Conservation (phyloP, 92 coral and sea anemone genomes). For the Epizoanthus ramosus region DNA sequence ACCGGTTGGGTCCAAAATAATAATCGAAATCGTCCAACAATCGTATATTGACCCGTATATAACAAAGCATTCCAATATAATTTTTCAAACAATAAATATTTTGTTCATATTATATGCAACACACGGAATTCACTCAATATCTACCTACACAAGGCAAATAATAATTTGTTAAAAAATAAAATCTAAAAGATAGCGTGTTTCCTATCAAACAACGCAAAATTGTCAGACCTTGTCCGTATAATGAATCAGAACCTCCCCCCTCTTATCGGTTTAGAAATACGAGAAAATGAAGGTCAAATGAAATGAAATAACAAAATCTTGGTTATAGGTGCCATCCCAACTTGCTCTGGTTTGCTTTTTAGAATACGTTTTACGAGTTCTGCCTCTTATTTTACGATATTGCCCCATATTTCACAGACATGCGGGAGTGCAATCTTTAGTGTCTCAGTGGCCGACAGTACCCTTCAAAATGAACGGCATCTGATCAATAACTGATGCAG, state of each 20-base stretch:
- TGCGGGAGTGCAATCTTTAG: no score
- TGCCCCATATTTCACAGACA: no score
- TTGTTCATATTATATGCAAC: not conserved
- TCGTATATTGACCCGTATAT: conserved; percentile 1
- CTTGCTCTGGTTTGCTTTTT: no score
- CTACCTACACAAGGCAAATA: not conserved
- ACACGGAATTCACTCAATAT: conserved; percentile 34
- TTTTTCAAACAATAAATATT: conserved; percentile 32
- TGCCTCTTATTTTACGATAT: no score
- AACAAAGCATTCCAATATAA: not conserved
- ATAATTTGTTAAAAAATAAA: conserved; percentile 29
- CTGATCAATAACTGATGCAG: no score
- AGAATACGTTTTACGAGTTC: no score
- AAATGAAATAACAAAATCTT: no score
- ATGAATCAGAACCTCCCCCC: not conserved
- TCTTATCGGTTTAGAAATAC: not conserved
- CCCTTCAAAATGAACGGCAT: no score
- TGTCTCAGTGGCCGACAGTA: no score
- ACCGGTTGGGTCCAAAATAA: not conserved
- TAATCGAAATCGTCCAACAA: not conserved
- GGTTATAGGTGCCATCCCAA: no score
- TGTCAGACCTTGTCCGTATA: not conserved
- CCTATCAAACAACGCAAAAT: not conserved
- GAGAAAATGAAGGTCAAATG: not conserved
- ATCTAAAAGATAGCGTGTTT: not conserved